Conservation (phyloP, 2,113 vertebrate genomes). For the Gadus macrocephalus region DNA sequence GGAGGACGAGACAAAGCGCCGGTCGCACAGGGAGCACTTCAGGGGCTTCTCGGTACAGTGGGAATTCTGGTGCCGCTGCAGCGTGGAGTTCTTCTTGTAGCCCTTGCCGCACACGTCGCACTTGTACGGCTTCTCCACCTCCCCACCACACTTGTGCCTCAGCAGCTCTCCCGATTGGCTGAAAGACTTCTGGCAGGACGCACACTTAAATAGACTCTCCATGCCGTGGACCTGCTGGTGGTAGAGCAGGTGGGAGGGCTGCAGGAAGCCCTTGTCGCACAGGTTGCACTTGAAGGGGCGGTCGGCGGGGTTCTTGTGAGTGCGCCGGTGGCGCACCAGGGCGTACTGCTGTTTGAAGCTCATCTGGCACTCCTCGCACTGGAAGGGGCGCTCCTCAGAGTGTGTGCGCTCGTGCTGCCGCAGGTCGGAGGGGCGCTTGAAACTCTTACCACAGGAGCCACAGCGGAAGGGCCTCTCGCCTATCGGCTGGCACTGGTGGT, state of each 20-base stretch:
- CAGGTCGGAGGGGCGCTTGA: conserved; percentile 90
- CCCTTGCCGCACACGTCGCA: conserved; percentile 90
- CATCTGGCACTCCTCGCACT: conserved; percentile 97
- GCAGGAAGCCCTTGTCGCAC: conserved; percentile 91
- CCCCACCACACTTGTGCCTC: conserved; percentile 87
- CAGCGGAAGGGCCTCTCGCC: conserved; percentile 92
- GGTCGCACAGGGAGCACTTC: conserved; percentile 90
- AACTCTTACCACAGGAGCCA: conserved; percentile 86
- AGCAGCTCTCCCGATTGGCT: conserved; percentile 91
- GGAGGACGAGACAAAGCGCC: conserved; percentile 92
- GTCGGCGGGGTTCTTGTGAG: conserved; percentile 81
- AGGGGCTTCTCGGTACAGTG: conserved; percentile 90
- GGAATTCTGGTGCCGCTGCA: conserved; percentile 90
- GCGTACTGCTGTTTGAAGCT: conserved; percentile 97
- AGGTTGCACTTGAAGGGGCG: conserved; percentile 87
- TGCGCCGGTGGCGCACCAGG: conserved; percentile 90
- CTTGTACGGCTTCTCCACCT: conserved; percentile 88
- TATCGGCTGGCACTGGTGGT: conserved; percentile 90
- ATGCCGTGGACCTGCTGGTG: conserved; percentile 94
- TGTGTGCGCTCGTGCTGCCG: conserved; percentile 94
- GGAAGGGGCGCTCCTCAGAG: conserved; percentile 92
- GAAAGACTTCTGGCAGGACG: conserved; percentile 94
- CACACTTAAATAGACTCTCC: conserved; percentile 93
- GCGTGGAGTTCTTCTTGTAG: conserved; percentile 90
- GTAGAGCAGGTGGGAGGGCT: conserved; percentile 90